These are phyloP conservation scores for Drosophila rubida DNA, from an alignment of 2,888 invertebrate genomes.

Conservation along the genomic window DNA sequence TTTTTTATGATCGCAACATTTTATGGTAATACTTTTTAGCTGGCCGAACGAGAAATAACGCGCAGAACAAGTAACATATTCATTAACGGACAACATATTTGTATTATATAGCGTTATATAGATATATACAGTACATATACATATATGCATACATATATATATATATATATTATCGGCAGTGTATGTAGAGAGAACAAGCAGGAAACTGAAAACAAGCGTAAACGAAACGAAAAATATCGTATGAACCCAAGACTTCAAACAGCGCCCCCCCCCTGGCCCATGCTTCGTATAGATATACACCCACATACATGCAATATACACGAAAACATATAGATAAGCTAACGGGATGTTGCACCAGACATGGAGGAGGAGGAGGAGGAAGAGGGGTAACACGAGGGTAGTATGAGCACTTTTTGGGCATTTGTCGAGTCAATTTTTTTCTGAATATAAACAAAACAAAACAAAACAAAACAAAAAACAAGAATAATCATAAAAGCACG, in stretches of 20 bases:
- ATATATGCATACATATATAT: constrained; percentile 19
- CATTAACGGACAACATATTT: constrained; percentile 43
- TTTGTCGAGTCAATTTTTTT: constrained; percentile 47
- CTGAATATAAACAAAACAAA: constrained; percentile 4
- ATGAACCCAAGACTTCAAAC: constrained; percentile 1
- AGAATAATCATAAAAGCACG: constrained; percentile 3
- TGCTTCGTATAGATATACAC: not conserved
- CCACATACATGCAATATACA: constrained; percentile 7
- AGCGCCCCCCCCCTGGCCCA: constrained; percentile 2
- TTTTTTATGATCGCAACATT: constrained; percentile 51
- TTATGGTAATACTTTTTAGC: constrained; percentile 56
- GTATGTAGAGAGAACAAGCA: constrained; percentile 30
- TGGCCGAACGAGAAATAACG: constrained; percentile 26
- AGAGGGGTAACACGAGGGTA: constrained; percentile 2
- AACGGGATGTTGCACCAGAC: not conserved
- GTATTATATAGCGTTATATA: constrained; percentile 57
- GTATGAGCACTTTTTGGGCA: constrained; percentile 27
- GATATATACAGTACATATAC: constrained; percentile 6
- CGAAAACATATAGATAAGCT: constrained; percentile 10
- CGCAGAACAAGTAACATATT: constrained; percentile 16
- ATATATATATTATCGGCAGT: constrained; percentile 21
- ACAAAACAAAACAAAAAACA: not conserved
- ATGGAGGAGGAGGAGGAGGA: too few relatives aligned
- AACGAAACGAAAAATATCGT: not conserved
- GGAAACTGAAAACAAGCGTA: constrained; percentile 7